phyloP scores from a whole-genome alignment of 2,113 vertebrate species.

The Notothenia rossii region DNA sequence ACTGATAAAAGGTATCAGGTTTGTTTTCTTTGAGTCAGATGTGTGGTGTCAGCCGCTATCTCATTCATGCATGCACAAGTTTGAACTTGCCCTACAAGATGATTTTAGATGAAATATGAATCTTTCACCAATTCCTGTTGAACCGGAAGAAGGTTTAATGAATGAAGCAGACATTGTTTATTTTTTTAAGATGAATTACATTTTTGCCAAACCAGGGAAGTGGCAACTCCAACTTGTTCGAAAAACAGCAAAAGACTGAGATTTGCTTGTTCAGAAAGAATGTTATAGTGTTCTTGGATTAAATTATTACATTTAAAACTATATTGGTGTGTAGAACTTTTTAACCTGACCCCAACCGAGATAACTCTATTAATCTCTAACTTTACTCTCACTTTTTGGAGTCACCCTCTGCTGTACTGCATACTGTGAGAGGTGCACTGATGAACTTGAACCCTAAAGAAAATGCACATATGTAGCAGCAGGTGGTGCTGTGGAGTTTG shows the following conservation, averaged over 20 bases:
- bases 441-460: not conserved
- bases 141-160: not conserved
- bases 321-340: not conserved
- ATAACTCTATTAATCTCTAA: no score
- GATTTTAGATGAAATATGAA: not conserved
- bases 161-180: not conserved
- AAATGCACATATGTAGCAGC: constrained; percentile 46
- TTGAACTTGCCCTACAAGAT: constrained; percentile 1
- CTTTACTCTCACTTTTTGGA: no score
- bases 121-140: not conserved
- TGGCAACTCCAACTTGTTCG: not conserved
- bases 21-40: constrained; percentile 47
- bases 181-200: not conserved
- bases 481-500: constrained; percentile 78
- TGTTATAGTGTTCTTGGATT: not conserved
- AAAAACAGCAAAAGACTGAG: not conserved
- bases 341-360: not conserved
- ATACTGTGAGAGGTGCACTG: no score
- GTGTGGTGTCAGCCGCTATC: not conserved
- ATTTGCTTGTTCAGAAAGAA: not conserved
- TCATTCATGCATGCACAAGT: not conserved
- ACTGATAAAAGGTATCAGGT: constrained; percentile 57
- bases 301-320: not conserved
- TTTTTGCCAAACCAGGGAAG: not conserved
- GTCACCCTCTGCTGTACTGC: no score